Base-by-base conservation (phyloP, 1,140 invertebrate species). In the Xylocopa sonorina region DNA sequence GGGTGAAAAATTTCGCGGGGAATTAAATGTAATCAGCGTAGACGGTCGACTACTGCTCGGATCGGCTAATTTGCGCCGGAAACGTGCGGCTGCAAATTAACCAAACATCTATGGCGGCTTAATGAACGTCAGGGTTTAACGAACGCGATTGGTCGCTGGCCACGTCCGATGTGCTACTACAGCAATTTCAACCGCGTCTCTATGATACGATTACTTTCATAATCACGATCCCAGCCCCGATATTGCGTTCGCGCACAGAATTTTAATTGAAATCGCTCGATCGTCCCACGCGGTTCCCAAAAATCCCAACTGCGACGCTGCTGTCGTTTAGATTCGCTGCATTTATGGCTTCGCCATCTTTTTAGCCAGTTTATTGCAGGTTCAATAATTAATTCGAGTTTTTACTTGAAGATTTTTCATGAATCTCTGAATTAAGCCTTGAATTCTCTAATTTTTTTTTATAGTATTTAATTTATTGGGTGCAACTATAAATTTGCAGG, bases 201-300 rank as follows among this genome's bases (percentile, higher is more conserved):
- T 34, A 34, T 77, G 55, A 69, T 24, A 69, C 55, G 74, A 77
- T 77, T 77, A 77, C 74, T 77, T 77, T 77, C 74, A 77, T 77
- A 77, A 77, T 69, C 64, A 69, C 43, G 66, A 77, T 48, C 43
- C 38, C 53, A 3, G 14, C 2, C 16, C 53, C 64, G 53, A 77
- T 77, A 77, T 77, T 77, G 74, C 53, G 50, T 77, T 69, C 66
- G 53, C 64, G 53, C 2, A 43, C 64, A 69, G 74, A 77, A 77
- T 69, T 77, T 69, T 77, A 77, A 77, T 77, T 77, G 74, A 77
- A 77, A 69, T 58, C 41, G 60, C 32, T 21, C 64, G 64, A n/a
- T 57, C 38, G 74, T 46, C 66, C n/a, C 21, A 16, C n/a, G 29
- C 68, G 68, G 58, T 77, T 77, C 29, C 51, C 64, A 77, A 77